Percentiles rank a stretch among this genome's conserved stretches.
Conservation (phyloP, 2,797 vertebrate genomes). For the Phrynocephalus guinanensis region DNA sequence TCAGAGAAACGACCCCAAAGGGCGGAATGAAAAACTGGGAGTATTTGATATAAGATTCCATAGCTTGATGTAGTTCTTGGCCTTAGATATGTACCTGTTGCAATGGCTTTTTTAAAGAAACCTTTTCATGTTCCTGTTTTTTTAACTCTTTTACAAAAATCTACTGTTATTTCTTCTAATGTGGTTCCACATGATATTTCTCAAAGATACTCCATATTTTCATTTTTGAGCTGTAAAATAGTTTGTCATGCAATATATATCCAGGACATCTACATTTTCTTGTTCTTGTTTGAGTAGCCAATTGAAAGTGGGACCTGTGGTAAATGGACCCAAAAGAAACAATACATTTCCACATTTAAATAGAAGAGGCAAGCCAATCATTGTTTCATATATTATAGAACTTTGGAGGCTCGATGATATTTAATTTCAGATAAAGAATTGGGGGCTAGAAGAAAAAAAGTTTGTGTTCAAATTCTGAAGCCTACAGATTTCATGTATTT, state of each 20-base stretch:
- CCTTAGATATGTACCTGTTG: conserved; percentile 76
- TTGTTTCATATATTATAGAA: conserved; percentile 33
- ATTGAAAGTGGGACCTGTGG: conserved; percentile 38
- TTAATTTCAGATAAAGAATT: neutral
- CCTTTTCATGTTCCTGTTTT: conserved; percentile 59
- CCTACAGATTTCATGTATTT: neutral
- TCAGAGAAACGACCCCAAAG: conserved; percentile 80
- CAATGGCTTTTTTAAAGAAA: conserved; percentile 59
- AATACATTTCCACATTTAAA: conserved; percentile 51
- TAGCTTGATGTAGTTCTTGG: conserved; percentile 65
- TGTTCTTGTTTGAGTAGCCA: neutral
- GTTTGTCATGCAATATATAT: conserved; percentile 11
- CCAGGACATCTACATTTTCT: neutral
- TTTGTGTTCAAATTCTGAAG: conserved; percentile 7
- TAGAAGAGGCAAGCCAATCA: conserved; percentile 25
- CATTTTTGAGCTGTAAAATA: conserved; percentile 4
- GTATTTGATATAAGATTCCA: conserved; percentile 77
- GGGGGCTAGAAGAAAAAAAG: neutral
- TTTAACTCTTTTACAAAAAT: conserved; percentile 46
- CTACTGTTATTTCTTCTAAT: neutral
- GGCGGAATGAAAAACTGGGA: conserved; percentile 71
- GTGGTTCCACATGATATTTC: neutral
- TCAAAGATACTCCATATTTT: neutral
- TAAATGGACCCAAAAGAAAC: conserved; percentile 24
- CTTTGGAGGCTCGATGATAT: neutral